Evolutionary conservation across 1,140 invertebrate genomes (phyloP).

Genomic region (Lepidurus couesii): DNA sequence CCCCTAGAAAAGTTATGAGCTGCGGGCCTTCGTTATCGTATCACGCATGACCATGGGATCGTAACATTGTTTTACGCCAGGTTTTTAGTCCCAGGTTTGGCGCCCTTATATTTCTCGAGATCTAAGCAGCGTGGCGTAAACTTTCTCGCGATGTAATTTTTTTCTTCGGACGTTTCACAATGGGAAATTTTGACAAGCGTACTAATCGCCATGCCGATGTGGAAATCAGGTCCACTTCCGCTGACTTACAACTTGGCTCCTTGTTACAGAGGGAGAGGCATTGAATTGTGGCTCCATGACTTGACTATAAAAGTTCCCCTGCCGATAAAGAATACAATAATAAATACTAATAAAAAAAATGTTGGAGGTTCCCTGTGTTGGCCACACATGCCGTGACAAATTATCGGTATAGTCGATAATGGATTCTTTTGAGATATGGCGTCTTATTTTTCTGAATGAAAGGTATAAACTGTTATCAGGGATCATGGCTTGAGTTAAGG

Average conservation of each 20-base stretch:
- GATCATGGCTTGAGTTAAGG: not conserved
- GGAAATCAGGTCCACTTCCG: slow-evolving; percentile 17
- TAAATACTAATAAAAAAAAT: no score
- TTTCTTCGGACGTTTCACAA: not conserved
- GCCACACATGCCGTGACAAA: slow-evolving; percentile 1
- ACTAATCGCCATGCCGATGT: slow-evolving; percentile 21
- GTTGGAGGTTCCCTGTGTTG: no score
- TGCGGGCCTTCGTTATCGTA: slow-evolving; percentile 6
- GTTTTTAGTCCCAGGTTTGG: not conserved
- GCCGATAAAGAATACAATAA: not conserved
- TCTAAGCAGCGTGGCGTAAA: not conserved
- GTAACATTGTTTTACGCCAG: not conserved
- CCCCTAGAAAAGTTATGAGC: not conserved
- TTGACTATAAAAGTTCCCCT: not conserved
- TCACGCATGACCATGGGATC: slow-evolving; percentile 2
- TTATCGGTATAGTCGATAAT: not conserved
- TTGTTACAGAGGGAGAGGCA: not conserved
- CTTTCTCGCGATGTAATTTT: slow-evolving; percentile 10
- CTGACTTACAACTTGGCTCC: not conserved
- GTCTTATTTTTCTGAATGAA: not conserved
- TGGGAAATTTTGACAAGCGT: slow-evolving; percentile 9
- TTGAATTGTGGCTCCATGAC: no score
- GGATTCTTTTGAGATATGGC: not conserved
- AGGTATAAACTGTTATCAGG: not conserved
- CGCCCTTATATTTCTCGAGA: not conserved